These are phyloP conservation scores for Barypeithes pellucidus DNA, from an alignment of 2,888 invertebrate species.

Conservation along the genomic window DNA sequence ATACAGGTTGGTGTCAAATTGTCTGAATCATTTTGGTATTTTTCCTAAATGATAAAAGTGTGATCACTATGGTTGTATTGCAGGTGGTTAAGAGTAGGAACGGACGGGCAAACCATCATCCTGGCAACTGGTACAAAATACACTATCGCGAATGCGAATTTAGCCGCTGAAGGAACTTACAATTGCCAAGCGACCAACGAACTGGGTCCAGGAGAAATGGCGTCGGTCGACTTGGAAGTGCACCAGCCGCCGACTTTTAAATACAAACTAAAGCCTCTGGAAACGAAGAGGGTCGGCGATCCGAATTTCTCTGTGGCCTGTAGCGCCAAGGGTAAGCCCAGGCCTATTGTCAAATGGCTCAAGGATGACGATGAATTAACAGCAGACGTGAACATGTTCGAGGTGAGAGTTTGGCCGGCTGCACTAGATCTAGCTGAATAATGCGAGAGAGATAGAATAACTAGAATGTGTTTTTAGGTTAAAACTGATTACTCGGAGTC, in stretches of 20 bases:
- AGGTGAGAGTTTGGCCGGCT: slow-evolving; percentile 67
- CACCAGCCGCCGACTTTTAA: slow-evolving; percentile 91
- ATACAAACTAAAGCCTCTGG: slow-evolving; percentile 86
- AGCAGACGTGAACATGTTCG: slow-evolving; percentile 84
- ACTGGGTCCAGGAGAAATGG: slow-evolving; percentile 88
- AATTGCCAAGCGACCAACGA: slow-evolving; percentile 93
- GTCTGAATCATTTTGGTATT: too few relatives aligned
- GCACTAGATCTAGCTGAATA: too few relatives aligned
- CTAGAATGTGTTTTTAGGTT: slow-evolving; percentile 69
- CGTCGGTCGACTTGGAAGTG: slow-evolving; percentile 88
- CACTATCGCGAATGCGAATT: slow-evolving; percentile 88
- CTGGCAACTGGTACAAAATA: slow-evolving; percentile 87
- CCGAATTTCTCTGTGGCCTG: slow-evolving; percentile 86
- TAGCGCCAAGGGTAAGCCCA: slow-evolving; percentile 91
- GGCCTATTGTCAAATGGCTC: slow-evolving; percentile 88
- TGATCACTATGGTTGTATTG: slow-evolving; percentile 13
- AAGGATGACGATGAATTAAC: slow-evolving; percentile 89
- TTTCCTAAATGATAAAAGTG: too few relatives aligned
- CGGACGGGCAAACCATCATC: slow-evolving; percentile 77
- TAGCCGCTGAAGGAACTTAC: slow-evolving; percentile 88
- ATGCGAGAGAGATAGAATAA: too few relatives aligned
- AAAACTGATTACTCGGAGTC: slow-evolving; percentile 84
- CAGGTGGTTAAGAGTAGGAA: slow-evolving; percentile 88
- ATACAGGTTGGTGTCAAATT: slow-evolving; percentile 71
- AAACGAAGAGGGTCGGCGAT: slow-evolving; percentile 86